Base-by-base conservation (phyloP, 2,113 vertebrate species). In the Perognathus longimembris region DNA sequence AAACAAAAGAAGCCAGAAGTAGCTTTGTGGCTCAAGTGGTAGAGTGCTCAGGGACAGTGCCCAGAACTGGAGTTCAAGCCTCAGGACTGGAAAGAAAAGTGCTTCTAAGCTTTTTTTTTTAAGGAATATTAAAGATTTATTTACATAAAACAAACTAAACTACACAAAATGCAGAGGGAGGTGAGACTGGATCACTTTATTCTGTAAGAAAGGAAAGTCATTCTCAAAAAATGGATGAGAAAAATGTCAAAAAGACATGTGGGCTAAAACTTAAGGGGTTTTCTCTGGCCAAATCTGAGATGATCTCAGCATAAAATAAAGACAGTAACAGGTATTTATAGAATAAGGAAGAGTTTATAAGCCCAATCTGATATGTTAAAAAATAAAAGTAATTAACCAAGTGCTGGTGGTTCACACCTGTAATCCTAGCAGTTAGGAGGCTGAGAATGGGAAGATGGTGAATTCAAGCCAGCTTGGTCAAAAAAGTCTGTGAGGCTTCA, bases 241-340 rank as follows among this genome's bases (percentile, higher is more conserved):
- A 40, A 94, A 83, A 83, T 88, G 30, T 36, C 71, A 88, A 85
- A 59, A 81, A 34, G 45, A 57, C 1, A 32, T 0, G 89, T 30
- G 17, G 90, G n/a, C 15, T 38, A 91, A 45, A 24, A 76, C 9
- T 28, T 21, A 85, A 91, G 34, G 57, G 34, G 14, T 7, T 34
- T 94, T 20, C 40, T 85, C 54, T 80, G 30, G 30, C 28, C 24
- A 93, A 88, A 88, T 70, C 7, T 67, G n/a, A 95, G 54, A 79
- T 54, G 45, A 83, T 63, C 64, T 76, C 82, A n/a, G 20, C 20
- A 85, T 67, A 90, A 88, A 74, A 91, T 82, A 79, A 67, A 79
- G 34, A 78, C 0, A 45, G 11, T 67, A 87, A 91, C 12, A 84
- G 17, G 85, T 67, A 85, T 54, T 80, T 85, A 73, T 70, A 30